A percentile compares a stretch with the other conserved stretches of the same genome.
Evolutionary conservation across 2,888 invertebrate genomes (phyloP).

Genomic region (Cremastinae sp.): DNA sequence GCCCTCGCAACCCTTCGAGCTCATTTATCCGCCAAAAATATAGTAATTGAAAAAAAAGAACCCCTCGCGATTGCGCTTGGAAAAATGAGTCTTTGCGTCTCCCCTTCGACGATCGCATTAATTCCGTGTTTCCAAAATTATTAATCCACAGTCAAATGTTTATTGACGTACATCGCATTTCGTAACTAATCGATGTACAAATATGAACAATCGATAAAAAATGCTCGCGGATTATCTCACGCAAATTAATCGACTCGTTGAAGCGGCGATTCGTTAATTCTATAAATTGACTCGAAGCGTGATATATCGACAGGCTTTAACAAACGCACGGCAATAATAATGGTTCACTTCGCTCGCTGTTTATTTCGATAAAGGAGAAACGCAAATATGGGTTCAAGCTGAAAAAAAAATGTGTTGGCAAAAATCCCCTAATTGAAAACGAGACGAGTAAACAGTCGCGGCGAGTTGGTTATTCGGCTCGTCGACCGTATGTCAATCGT

Average conservation of each 20-base stretch:
- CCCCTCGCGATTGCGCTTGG: background rate
- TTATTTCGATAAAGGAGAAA: slow-evolving; percentile 72
- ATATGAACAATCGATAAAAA: background rate
- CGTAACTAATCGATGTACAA: no score
- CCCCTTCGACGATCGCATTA: background rate
- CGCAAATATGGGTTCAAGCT: slow-evolving; percentile 69
- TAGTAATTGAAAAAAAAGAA: slow-evolving; percentile 45
- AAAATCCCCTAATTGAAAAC: slow-evolving; percentile 21
- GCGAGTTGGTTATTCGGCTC: slow-evolving; percentile 62
- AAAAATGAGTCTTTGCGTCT: slow-evolving; percentile 13
- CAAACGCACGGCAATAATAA: slow-evolving; percentile 16
- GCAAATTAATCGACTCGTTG: background rate
- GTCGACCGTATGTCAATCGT: slow-evolving; percentile 76
- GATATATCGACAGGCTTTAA: slow-evolving; percentile 34
- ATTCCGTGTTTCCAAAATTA: no score
- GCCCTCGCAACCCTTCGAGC: slow-evolving; percentile 20
- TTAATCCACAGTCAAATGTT: no score
- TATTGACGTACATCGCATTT: no score
- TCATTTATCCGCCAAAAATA: slow-evolving; percentile 28
- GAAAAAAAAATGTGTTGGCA: slow-evolving; percentile 19
- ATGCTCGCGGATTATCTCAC: background rate
- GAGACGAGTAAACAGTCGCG: slow-evolving; percentile 35
- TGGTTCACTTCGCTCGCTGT: slow-evolving; percentile 53
- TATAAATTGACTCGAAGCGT: slow-evolving; percentile 10
- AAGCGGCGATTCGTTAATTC: slow-evolving; percentile 6